These are phyloP conservation scores for Bergia sp. DNA, from an alignment of 92 coral and sea anemone species.

Conservation along the genomic window DNA sequence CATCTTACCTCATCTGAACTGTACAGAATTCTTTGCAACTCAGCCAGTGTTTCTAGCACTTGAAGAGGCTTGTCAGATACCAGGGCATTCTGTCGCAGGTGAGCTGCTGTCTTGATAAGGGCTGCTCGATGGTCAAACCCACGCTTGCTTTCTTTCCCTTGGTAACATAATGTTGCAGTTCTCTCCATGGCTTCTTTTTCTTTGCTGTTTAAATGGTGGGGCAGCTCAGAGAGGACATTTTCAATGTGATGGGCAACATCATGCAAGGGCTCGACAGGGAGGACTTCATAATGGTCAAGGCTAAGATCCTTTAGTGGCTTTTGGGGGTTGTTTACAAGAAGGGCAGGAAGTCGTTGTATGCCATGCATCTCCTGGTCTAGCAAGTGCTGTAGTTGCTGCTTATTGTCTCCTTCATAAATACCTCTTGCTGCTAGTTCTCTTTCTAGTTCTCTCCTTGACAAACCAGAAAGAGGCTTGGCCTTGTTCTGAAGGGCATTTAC, in stretches of 20 bases:
- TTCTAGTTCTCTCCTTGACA: slow-evolving; percentile 26
- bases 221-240: slow-evolving; percentile 46
- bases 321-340: slow-evolving; percentile 28
- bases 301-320: slow-evolving; percentile 3
- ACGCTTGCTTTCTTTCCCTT: slow-evolving; percentile 51
- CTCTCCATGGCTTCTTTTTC: slow-evolving; percentile 24
- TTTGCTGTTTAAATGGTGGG: slow-evolving; percentile 35
- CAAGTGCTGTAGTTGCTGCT: slow-evolving; percentile 21
- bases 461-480: slow-evolving; percentile 11
- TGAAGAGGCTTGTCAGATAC: slow-evolving; percentile 36
- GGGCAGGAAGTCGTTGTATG: slow-evolving; percentile 18
- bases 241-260: slow-evolving; percentile 48
- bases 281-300: slow-evolving; percentile 47
- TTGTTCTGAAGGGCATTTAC: background rate
- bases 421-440: slow-evolving; percentile 26
- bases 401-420: slow-evolving; percentile 29
- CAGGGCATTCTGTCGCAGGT: background rate
- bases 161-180: slow-evolving; percentile 21
- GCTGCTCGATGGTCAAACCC: slow-evolving; percentile 50
- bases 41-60: slow-evolving; percentile 44
- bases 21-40: slow-evolving; percentile 56
- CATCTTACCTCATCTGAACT: slow-evolving; percentile 9
- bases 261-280: slow-evolving; percentile 53
- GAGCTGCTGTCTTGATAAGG: slow-evolving; percentile 31
- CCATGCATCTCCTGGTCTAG: slow-evolving; percentile 26